phyloP scores from a whole-genome alignment of 92 coral and sea anemone genomes.

The Palythoa caribaeorum region DNA sequence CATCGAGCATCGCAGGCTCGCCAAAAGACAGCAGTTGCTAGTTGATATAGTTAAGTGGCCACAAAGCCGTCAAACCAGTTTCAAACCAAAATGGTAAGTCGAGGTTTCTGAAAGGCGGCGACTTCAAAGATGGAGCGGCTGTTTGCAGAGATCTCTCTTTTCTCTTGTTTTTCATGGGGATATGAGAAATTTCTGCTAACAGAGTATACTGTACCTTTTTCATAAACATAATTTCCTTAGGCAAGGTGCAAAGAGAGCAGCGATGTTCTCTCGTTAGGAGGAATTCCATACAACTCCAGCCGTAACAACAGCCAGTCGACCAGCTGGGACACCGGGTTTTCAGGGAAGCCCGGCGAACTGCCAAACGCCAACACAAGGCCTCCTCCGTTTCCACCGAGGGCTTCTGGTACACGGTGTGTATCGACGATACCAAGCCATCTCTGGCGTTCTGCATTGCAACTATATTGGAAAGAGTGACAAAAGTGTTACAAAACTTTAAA shows the following conservation, averaged over 20 bases:
- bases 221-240: background rate
- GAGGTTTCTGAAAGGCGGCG: too few relatives aligned
- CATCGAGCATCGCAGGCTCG: too few relatives aligned
- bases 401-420: background rate
- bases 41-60: too few relatives aligned
- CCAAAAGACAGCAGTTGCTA: too few relatives aligned
- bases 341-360: background rate
- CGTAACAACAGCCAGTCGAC: background rate
- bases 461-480: background rate
- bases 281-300: background rate
- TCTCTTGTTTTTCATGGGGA: too few relatives aligned
- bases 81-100: too few relatives aligned
- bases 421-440: background rate
- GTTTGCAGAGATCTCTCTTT: too few relatives aligned
- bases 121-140: too few relatives aligned
- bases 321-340: background rate
- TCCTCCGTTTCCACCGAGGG: background rate
- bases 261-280: background rate
- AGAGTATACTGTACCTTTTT: background rate
- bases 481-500: too few relatives aligned
- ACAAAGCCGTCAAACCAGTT: too few relatives aligned
- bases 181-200: too few relatives aligned
- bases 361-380: slow-evolving; percentile 1
- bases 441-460: background rate
- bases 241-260: background rate